These are phyloP conservation scores for Rhinogobius similis DNA, from an alignment of 2,113 vertebrate species.

Conservation along the genomic window DNA sequence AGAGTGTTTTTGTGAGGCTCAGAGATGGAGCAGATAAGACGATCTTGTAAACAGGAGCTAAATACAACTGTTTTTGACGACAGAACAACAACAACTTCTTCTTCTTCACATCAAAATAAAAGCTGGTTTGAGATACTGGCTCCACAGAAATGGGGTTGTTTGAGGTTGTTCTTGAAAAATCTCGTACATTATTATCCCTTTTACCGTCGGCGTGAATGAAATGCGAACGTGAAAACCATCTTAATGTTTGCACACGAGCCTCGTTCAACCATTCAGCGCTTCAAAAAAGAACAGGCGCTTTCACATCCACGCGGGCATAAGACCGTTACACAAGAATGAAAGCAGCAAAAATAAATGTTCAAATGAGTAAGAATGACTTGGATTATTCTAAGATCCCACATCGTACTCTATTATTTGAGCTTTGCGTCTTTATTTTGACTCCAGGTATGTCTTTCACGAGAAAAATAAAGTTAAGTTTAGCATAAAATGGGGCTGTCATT, in stretches of 20 bases:
- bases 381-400: too few relatives aligned
- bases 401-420: too few relatives aligned
- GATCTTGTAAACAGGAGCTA: too few relatives aligned
- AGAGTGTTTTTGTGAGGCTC: too few relatives aligned
- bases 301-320: constrained; percentile 22
- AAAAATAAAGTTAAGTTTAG: too few relatives aligned
- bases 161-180: not conserved
- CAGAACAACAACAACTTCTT: too few relatives aligned
- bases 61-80: too few relatives aligned
- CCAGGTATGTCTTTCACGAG: too few relatives aligned
- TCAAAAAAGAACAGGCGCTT: constrained; percentile 30
- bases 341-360: not conserved
- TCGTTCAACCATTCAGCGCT: not conserved
- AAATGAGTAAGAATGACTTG: not conserved
- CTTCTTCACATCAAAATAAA: not conserved
- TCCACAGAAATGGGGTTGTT: not conserved
- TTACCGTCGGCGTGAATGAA: not conserved
- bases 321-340: constrained; percentile 11
- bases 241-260: not conserved
- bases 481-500: too few relatives aligned
- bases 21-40: too few relatives aligned
- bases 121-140: not conserved
- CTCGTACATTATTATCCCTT: not conserved
- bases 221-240: not conserved
- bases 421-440: too few relatives aligned